phyloP scores from a whole-genome alignment of 2,888 invertebrate genomes.

The Steinernema carpocapsae region DNA sequence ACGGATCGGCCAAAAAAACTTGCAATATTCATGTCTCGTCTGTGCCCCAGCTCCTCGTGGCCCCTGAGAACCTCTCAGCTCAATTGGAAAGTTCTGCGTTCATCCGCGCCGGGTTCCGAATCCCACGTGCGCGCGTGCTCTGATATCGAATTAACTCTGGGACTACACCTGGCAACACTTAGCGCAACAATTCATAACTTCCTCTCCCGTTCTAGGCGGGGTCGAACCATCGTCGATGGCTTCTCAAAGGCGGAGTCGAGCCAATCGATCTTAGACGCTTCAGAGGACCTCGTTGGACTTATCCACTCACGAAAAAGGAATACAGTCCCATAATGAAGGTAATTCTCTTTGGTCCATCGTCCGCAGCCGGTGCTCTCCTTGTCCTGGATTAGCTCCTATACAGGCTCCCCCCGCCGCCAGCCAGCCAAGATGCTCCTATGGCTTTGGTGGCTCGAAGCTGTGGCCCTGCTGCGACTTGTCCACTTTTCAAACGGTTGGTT shows the following conservation, averaged over 20 bases:
- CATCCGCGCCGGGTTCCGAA: not conserved
- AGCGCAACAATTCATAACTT: constrained; percentile 31
- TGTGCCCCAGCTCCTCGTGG: not conserved
- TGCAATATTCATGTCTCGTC: not conserved
- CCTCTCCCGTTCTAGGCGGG: too few relatives aligned
- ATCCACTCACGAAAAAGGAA: constrained; percentile 27
- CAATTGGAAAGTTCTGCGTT: not conserved
- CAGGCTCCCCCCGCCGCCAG: not conserved
- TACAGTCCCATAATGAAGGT: constrained; percentile 31
- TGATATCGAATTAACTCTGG: not conserved
- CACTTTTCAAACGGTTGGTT: constrained; percentile 31
- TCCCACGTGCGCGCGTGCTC: too few relatives aligned
- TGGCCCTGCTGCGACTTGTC: constrained; percentile 3
- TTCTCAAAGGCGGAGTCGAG: constrained; percentile 28
- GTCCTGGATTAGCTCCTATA: not conserved
- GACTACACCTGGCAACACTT: constrained; percentile 12
- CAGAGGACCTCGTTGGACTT: too few relatives aligned
- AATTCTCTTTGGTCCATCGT: not conserved
- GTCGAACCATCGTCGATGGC: constrained; percentile 10
- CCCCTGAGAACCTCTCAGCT: not conserved
- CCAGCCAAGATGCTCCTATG: constrained; percentile 10
- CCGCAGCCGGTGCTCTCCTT: not conserved
- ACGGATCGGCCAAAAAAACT: not conserved
- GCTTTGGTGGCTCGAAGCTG: constrained; percentile 7
- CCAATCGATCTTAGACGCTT: constrained; percentile 28